Base-by-base conservation (phyloP, 2,888 invertebrate species). In the Xestia c-nigrum region DNA sequence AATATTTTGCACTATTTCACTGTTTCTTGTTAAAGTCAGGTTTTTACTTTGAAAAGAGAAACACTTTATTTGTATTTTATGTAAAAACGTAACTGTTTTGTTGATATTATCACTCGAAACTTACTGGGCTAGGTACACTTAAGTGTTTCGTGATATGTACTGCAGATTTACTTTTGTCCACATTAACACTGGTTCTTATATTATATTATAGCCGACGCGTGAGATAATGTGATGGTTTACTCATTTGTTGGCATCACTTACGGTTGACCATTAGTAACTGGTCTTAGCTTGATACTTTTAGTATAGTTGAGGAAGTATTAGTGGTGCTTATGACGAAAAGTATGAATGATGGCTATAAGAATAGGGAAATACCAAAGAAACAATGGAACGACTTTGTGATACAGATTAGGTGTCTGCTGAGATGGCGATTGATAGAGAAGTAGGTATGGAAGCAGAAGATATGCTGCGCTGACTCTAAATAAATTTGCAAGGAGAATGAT, bases 121-220 rank as follows among this genome's bases (percentile, higher is more conserved):
- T n/a, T n/a, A n/a, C n/a, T n/a, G n/a, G n/a, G n/a, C n/a, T n/a
- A n/a, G n/a, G n/a, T n/a, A n/a, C n/a, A n/a, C n/a, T n/a, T n/a
- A n/a, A n/a, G n/a, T n/a, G n/a, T n/a, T n/a, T n/a, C n/a, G n/a
- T n/a, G n/a, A n/a, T n/a, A n/a, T n/a, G n/a, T n/a, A n/a, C n/a
- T n/a, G n/a, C n/a, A n/a, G n/a, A n/a, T n/a, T n/a, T n/a, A n/a
- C n/a, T n/a, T n/a, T n/a, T n/a, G n/a, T n/a, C n/a, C n/a, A n/a
- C n/a, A n/a, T n/a, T n/a, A n/a, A n/a, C n/a, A n/a, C n/a, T n/a
- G n/a, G n/a, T n/a, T n/a, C n/a, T n/a, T n/a, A n/a, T n/a, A n/a
- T n/a, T n/a, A n/a, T n/a, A n/a, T n/a, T 81, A 81, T 83, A 65
- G 21, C 77, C 12, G 12, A 24, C 38, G 1, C 14, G 3, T 47